A percentile compares a stretch with the other conserved stretches of the same genome.
These are phyloP conservation scores for Laticauda laticaudata DNA, from an alignment of 2,113 vertebrate genomes.

Conservation along the genomic window DNA sequence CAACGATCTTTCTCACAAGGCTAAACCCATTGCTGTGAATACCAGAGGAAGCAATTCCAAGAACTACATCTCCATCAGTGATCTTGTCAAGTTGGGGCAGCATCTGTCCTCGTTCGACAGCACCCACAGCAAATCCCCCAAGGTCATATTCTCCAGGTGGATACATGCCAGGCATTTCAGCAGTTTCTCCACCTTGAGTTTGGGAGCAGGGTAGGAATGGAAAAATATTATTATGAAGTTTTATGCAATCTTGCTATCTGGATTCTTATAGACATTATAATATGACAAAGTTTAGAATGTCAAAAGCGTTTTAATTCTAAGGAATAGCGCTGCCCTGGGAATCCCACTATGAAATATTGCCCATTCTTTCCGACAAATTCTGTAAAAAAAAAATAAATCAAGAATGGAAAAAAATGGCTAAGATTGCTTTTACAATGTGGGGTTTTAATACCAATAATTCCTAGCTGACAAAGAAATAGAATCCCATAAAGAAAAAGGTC, in stretches of 20 bases:
- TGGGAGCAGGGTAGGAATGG: not conserved
- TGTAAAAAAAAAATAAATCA: not conserved
- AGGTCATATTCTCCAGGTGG: conserved; percentile 87
- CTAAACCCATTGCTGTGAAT: conserved; percentile 97
- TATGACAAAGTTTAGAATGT: not conserved
- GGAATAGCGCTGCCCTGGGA: not conserved
- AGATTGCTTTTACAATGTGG: not conserved
- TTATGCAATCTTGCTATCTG: not conserved
- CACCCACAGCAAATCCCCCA: conserved; percentile 91
- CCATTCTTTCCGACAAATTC: not conserved
- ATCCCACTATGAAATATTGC: not conserved
- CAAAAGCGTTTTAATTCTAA: not conserved
- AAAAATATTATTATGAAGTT: not conserved
- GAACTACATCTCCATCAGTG: conserved; percentile 77
- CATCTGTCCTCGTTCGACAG: conserved; percentile 80
- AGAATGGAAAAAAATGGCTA: not conserved
- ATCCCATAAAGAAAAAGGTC: not conserved
- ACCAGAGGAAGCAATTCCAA: conserved; percentile 91
- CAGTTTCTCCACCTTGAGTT: conserved; percentile 87
- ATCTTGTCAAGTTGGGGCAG: conserved; percentile 84
- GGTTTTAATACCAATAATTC: not conserved
- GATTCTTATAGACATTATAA: not conserved
- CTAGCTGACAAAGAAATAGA: not conserved
- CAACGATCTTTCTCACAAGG: conserved; percentile 88
- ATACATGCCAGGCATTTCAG: conserved; percentile 95